Evolutionary conservation across 2,888 invertebrate genomes (phyloP), one percentile per base, ranked within the genome.

Genomic region (Cheilosia vulpina): DNA sequence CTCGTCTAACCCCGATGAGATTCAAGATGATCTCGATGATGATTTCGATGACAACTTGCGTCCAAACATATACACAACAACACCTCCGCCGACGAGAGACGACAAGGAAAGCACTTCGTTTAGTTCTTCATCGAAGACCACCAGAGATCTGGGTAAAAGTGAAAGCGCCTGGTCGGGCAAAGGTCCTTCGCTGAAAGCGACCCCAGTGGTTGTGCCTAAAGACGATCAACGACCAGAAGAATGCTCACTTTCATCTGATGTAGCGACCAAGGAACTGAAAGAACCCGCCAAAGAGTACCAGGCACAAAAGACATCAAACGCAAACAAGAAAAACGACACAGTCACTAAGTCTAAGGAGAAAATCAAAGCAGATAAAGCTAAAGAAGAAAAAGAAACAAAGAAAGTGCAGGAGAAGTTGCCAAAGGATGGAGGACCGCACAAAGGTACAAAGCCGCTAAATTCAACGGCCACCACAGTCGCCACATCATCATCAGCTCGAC

Each of bases 1-100:
- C 87, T 93, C 93, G 1, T 91, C 93, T 11, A 93, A 93, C 76
- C 93, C 93, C 31, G 92, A 92, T 87, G 92, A 92, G 60, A 92
- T 92, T 31, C 91, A 91, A 58, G 92, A 92, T 73, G 93, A 92
- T 88, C 88, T 92, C 17, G 91, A 92, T 63, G 92, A 92, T 72
- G 92, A 92, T 58, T 91, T 89, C 21, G 92, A 92, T 78, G 91
- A 92, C 7, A 90, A 90, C 50, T 65, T 91, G 52, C 90, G 92
- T 13, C 91, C 92, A 0, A 91, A 90, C 63, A 89, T 89, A 13
- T 89, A 90, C 15, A 88, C 89, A 43, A 90, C 90, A 17, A 91
- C 92, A 0, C 92, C 92, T 38, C 92, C 92, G 2, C 91, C 91
- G 9, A 89, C 90, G 1, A 88, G 91, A 3, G 91, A 92, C 21